Evolutionary conservation across 2,888 invertebrate genomes (phyloP).

Genomic region (Dryobota labecula): DNA sequence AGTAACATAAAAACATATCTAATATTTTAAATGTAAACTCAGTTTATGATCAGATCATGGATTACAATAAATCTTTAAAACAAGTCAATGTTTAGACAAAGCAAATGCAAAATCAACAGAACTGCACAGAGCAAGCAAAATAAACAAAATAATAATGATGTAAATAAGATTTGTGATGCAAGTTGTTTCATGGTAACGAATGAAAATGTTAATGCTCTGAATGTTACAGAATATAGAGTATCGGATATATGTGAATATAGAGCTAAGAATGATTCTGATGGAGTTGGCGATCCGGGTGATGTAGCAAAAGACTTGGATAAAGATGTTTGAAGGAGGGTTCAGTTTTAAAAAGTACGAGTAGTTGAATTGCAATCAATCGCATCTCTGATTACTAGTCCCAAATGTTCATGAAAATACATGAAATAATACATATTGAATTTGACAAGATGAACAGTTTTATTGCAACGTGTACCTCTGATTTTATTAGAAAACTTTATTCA

Average conservation of each 20-base stretch:
- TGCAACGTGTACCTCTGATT: not conserved
- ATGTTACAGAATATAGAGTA: not conserved
- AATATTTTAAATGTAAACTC: not conserved
- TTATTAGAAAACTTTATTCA: conserved; percentile 23
- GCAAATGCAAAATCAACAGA: conserved; percentile 10
- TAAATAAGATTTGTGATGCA: conserved; percentile 12
- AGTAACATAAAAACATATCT: not conserved
- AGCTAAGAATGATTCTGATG: not conserved
- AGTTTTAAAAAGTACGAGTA: not conserved
- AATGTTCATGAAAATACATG: conserved; percentile 1
- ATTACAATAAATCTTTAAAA: conserved; percentile 18
- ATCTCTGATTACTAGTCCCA: not conserved
- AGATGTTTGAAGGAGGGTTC: not conserved
- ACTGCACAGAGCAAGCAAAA: not conserved
- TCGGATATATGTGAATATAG: not conserved
- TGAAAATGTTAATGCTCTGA: not conserved
- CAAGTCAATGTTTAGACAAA: conserved; percentile 8
- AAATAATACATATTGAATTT: conserved; percentile 7
- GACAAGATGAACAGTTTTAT: not conserved
- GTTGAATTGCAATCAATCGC: not conserved
- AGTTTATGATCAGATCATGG: not conserved
- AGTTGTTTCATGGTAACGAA: conserved; percentile 5
- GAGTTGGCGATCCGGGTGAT: not conserved
- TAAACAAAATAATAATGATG: not conserved
- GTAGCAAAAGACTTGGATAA: not conserved